Base-by-base conservation (phyloP, 2,888 invertebrate genomes). In the Drepana falcataria region DNA sequence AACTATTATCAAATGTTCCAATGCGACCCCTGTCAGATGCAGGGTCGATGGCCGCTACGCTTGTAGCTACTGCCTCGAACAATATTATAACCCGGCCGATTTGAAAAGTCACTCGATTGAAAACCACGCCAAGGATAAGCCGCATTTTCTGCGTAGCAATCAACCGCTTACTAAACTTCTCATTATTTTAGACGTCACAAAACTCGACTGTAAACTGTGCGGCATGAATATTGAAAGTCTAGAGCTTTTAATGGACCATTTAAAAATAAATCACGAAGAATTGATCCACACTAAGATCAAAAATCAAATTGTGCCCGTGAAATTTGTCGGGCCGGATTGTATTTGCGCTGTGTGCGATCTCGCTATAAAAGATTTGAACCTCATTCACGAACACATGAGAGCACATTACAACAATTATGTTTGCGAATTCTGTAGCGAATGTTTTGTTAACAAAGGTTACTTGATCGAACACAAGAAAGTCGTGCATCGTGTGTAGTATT, bases 331-430 rank as follows among this genome's bases (percentile, higher is more conserved):
- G 0, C 58, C 60, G 0, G 63, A 63, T n/a, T 53, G 76, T 1
- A 47, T 66, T 3, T 82, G 82, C 53, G 73, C 71, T 0, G 70
- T 75, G 0, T 83, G 83, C 48, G 60, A 58, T 0, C 35, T 55
- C 0, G 65, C 66, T 1, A 67, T 76, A 3, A 60, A 70, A 0
- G 66, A 67, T 2, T 82, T 81, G 51, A 69, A 67, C 35, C 70
- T 75, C 2, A 62, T 88, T 0, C 75, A 83, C 6, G 81, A 81
- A 9, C 89, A 89, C 44, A 85, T 87, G 85, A 79, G 78, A 2
- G 68, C 72, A 2, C 89, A 90, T 56, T 86, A 81, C 48, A 71
- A 75, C 59, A 88, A 89, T 58, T 85, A 81, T 52, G 68, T 81
- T 0, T 89, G 89, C 56, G 79, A 82, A 2, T 78, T 81, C 1